phyloP scores from a whole-genome alignment of 2,113 vertebrate species.

The Erythrocercus mccallii region DNA sequence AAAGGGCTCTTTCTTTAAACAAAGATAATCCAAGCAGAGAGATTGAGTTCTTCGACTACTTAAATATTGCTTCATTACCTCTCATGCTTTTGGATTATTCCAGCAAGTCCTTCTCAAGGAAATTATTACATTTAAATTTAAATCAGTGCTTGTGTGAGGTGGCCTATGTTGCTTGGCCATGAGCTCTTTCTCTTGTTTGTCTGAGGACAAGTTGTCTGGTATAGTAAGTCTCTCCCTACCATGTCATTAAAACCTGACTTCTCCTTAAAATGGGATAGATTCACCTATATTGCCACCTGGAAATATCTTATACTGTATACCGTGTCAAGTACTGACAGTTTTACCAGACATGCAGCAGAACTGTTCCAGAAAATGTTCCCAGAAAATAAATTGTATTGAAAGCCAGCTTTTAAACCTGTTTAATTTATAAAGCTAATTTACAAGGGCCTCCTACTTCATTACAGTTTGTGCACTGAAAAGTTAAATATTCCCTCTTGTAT shows the following conservation, averaged over 20 bases:
- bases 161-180: background rate
- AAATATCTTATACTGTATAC: background rate
- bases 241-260: background rate
- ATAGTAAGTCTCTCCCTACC: background rate
- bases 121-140: background rate
- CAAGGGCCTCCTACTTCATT: fast-evolving
- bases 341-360: background rate
- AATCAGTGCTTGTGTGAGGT: background rate
- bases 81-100: background rate
- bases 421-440: background rate
- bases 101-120: background rate
- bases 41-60: background rate
- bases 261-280: background rate
- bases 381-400: background rate
- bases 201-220: background rate
- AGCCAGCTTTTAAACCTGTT: background rate
- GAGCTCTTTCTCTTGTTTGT: background rate
- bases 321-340: background rate
- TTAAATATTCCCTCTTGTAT: background rate
- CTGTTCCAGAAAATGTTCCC: background rate
- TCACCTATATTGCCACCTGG: background rate
- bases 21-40: background rate
- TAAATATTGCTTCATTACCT: background rate
- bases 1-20: background rate
- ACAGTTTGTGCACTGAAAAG: background rate